Conservation (phyloP, 2,888 invertebrate genomes). For the Eumerus sabulonum region DNA sequence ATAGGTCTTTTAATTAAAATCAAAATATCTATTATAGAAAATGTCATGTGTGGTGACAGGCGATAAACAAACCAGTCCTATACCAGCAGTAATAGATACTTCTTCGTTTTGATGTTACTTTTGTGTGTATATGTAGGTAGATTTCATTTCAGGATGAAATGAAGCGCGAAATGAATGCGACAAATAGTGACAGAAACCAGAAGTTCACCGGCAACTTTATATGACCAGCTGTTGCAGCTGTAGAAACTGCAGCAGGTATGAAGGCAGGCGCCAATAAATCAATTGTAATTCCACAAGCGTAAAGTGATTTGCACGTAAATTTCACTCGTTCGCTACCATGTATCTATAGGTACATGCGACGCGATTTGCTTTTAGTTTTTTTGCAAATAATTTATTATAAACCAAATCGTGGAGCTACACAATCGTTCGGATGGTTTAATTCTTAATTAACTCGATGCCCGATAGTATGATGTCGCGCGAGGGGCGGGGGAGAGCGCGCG, state of each 20-base stretch:
- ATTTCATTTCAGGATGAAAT: slow-evolving; percentile 42
- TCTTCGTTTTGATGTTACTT: background rate
- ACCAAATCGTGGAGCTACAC: slow-evolving; percentile 55
- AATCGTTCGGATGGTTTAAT: slow-evolving; percentile 56
- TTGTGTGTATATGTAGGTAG: background rate
- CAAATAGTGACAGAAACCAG: slow-evolving; percentile 35
- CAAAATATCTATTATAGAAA: slow-evolving; percentile 49
- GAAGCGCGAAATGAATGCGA: slow-evolving; percentile 45
- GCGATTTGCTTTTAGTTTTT: slow-evolving; percentile 12
- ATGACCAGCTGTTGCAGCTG: slow-evolving; percentile 22
- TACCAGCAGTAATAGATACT: slow-evolving; percentile 13
- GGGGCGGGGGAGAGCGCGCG: background rate
- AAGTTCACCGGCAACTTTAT: slow-evolving; percentile 23
- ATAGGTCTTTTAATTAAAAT: slow-evolving; percentile 51
- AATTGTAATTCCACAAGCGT: slow-evolving; percentile 64
- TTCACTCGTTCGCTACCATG: slow-evolving; percentile 9
- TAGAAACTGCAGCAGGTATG: slow-evolving; percentile 20
- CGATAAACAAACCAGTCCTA: slow-evolving; percentile 42
- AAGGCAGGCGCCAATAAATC: slow-evolving; percentile 62
- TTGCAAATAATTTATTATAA: slow-evolving; percentile 52
- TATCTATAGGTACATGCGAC: background rate
- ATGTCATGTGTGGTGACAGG: slow-evolving; percentile 42
- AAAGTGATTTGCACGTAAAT: slow-evolving; percentile 64
- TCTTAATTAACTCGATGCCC: slow-evolving; percentile 59
- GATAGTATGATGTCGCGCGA: slow-evolving; percentile 45